Evolutionary conservation across 2,797 vertebrate species (phyloP), one percentile per base, ranked within the genome.

Genomic region (Typhlichthys eigenmanni): DNA sequence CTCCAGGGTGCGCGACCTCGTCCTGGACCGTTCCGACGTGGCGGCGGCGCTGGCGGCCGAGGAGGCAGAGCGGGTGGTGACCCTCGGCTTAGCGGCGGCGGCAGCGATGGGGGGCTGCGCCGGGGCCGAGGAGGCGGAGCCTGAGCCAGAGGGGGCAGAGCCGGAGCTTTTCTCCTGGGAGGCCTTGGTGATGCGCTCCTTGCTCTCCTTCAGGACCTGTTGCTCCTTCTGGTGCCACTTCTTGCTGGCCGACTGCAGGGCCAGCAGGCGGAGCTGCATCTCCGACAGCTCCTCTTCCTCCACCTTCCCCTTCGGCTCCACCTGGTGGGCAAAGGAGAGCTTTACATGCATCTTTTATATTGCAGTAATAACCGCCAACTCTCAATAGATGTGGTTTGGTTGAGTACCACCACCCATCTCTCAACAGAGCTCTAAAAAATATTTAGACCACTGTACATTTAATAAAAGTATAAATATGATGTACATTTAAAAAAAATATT

Each of bases 211-310:
- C 95, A 99, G 93, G 84, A 98, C 96, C 79, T 98, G 94, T 79
- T 95, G 95, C 70, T 99, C 97, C 82, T 99, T 96, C 72, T 98
- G 96, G 68, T 98, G 96, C 97, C 97, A 99, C 86, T 96, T 98
- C 86, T 95, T 96, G 89, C 97, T 99, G 68, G 97, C 97, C 13
- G 97, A 99, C 85, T 99, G 96, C 78, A 99, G 91, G 1, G 97
- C 97, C 58, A 99, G 89, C 72, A 99, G 95, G 13, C 97, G 94
- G 80, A 99, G 91, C 14, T 98, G 96, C 79, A 99, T 84, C 88
- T 99, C 97, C 3, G 97, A 98, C 62, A 99, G 86, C 71, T 98
- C 96, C 57, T 98, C 96, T 75, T 98, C 96, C 68, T 98, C 96
- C 74, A 95, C 92, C 80, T 89, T 84, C 85, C 92, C 90, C 90